Evolutionary conservation across 1,140 invertebrate genomes (phyloP).

Genomic region (Sitobion miscanthi): DNA sequence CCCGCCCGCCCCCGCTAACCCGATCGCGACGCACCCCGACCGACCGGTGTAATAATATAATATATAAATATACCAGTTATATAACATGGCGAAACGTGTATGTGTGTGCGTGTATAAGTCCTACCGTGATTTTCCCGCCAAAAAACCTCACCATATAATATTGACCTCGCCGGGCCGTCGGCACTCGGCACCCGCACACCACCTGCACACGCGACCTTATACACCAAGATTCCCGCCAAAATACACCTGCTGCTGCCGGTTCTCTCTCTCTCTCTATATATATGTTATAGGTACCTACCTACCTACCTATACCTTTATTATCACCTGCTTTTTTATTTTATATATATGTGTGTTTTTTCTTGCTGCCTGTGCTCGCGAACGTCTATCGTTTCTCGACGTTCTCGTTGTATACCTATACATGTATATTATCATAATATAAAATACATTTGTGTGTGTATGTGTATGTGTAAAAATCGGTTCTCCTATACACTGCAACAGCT

Average conservation of each 20-base stretch:
- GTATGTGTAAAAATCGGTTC: background rate
- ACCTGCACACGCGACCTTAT: slow-evolving; percentile 51
- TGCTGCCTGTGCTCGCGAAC: background rate
- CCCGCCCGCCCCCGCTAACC: background rate
- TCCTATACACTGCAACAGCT: slow-evolving; percentile 32
- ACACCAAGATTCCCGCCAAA: slow-evolving; percentile 50
- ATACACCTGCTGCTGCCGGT: slow-evolving; percentile 32
- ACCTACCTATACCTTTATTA: slow-evolving; percentile 23
- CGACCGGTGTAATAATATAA: slow-evolving; percentile 28
- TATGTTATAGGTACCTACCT: background rate
- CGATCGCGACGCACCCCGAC: background rate
- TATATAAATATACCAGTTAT: background rate
- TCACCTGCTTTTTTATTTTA: slow-evolving; percentile 48
- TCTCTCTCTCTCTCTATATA: background rate
- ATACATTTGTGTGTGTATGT: background rate
- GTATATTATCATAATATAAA: background rate
- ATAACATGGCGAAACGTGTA: background rate
- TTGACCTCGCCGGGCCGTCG: slow-evolving; percentile 31
- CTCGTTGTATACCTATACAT: background rate
- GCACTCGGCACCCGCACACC: slow-evolving; percentile 53
- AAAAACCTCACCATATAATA: slow-evolving; percentile 31
- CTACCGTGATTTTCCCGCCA: slow-evolving; percentile 46
- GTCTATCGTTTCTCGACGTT: background rate
- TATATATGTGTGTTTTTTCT: slow-evolving; percentile 11
- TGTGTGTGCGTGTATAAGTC: background rate